Base-by-base conservation (phyloP, 2,113 vertebrate species). In the Theristicus caerulescens region DNA sequence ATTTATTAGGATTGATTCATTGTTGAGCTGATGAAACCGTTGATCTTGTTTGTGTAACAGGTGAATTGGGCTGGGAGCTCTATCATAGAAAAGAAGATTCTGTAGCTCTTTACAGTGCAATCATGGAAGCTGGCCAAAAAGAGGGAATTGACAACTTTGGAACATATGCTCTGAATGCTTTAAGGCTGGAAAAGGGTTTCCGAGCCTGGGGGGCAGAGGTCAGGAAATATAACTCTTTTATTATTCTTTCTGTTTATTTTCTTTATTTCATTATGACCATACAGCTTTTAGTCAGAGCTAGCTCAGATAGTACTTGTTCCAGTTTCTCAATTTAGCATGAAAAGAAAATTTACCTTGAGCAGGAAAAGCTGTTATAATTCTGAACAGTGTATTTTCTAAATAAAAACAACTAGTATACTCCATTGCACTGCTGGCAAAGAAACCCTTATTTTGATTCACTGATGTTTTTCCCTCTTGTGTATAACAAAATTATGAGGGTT, bases 151-250 rank as follows among this genome's bases (percentile, higher is more conserved):
- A 99, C 89, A 97, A 99, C 92, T 99, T 99, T 42, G 99, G 99
- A 88, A 99, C 98, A 9, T 99, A 99, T 13, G 99, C 99, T 94
- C 98, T 99, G 98, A 98, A 98, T 88, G 97, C 97, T 8, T 98
- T 99, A 92, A 97, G 99, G 72, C 98, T 99, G 97, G 99, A 99
- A 97, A 99, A 99, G 81, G 99, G 98, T 61, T 99, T 99, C 96
- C 98, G 99, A 96, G 99, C 98, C 92, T 99, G 99, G 99, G 99
- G 99, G 17, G 98, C 99, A 54, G 99, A 99, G 99, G 99, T 99
- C 67, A 94, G 97, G 77, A 95, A 93, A 77, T 40, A 64, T 1
- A 64, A 15, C 17, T 38, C 78, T 59, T 93, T 70, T 88, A 25
- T 71, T 59, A 31, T 65, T 86, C 13, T 51, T 66, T 86, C 38